Conservation (phyloP, 2,797 vertebrate genomes). For the Smutsia temminckii region DNA sequence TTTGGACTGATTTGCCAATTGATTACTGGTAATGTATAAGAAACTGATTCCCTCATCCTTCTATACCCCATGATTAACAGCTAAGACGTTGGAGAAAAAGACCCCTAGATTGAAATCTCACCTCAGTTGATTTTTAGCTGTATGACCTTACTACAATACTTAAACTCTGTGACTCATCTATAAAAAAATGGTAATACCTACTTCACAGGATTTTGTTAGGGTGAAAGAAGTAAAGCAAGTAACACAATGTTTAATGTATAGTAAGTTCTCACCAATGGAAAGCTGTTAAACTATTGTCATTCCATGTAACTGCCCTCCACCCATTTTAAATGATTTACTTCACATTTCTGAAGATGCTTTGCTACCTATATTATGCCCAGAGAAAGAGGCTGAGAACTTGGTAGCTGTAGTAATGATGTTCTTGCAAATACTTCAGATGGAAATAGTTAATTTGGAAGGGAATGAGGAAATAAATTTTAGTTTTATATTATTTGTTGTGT, state of each 20-base stretch:
- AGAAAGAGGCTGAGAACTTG: neutral
- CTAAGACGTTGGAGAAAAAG: conserved; percentile 21
- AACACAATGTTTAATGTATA: neutral
- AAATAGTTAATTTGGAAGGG: conserved; percentile 13
- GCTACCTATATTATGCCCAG: neutral
- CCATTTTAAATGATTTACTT: conserved; percentile 45
- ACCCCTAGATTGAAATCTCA: neutral
- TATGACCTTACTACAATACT: neutral
- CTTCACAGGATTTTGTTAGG: neutral
- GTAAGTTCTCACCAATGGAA: neutral
- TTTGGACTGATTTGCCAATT: neutral
- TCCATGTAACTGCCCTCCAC: neutral
- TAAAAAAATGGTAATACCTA: neutral
- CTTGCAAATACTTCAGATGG: neutral
- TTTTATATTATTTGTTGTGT: neutral
- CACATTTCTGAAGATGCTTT: conserved; percentile 39
- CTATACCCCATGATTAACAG: neutral
- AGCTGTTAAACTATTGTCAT: neutral
- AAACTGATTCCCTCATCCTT: neutral
- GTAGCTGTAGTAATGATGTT: neutral
- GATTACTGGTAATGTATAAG: neutral
- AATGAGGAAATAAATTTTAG: neutral
- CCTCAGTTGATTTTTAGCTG: neutral
- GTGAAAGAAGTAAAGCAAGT: conserved; percentile 25
- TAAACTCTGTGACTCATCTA: neutral